Conservation (phyloP, 2,113 vertebrate genomes). For the zebrafish (Danio rerio) region GRCz12tu NC_133192.1:8715501-8716000, state of each 20-base stretch:
- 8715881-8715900: no score
- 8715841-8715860: no score
- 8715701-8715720: constrained; percentile 89
- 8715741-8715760: constrained; percentile 90
- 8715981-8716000: no score
- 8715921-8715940: no score
- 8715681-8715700: constrained; percentile 87
- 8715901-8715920: no score
- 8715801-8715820: background rate
- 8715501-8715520: no score
- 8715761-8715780: constrained; percentile 96
- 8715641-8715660: constrained; percentile 94
- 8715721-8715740: constrained; percentile 84
- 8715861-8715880: no score
- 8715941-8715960: no score
- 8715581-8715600: constrained; percentile 98
- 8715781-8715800: constrained; percentile 94
- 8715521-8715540: no score
- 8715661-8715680: constrained; percentile 93
- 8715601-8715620: constrained; percentile 96
- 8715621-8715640: constrained; percentile 91
- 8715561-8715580: constrained; percentile 92
- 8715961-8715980: no score
- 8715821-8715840: background rate
- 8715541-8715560: background rate